Base-by-base conservation (phyloP, 1,140 invertebrate species). In the Drosophila simulans region DNA sequence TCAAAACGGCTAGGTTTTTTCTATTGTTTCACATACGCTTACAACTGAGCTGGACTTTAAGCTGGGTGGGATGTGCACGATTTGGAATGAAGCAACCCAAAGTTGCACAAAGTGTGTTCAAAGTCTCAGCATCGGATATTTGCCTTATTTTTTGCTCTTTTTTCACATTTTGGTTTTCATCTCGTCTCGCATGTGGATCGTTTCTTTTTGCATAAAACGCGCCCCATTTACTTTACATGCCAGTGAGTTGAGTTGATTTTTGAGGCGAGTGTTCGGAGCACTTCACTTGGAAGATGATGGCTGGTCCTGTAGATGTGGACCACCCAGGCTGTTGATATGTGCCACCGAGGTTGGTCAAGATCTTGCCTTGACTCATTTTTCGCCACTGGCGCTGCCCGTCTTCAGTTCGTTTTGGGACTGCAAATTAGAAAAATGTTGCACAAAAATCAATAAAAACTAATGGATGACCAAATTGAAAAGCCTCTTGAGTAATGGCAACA, bases 171-270 rank as follows among this genome's bases (percentile, higher is more conserved):
- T 25, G n/a, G 34, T 39, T 69, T 62, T 73, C 53, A 11, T 64
- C 70, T 31, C 31, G 31, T 3, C 7, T 31, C 31, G 31, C 31
- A 31, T 10, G 31, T 31, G 31, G 31, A 31, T 31, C 31, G 31
- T 31, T 69, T 60, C 25, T 71, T 78, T 88, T 88, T 88, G 84
- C 84, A 88, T 88, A 88, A 88, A 83, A 74, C 57, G 76, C 85
- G 62, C 71, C 84, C 89, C 84, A 88, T 88, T 88, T 88, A 80
- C 84, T 83, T 88, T 88, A 86, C 83, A 86, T 86, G 84, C 84
- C 75, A 71, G 69, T 53, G 68, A 72, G 53, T 82, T 62, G 79
- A 78, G 78, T 86, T 80, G 49, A 73, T 71, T 84, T 89, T 84
- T 77, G 64, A 76, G 25, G 27, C 63, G 74, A 84, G 56, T 70